Conservation (phyloP, 1,140 invertebrate species). For the Drosophila triauraria region DNA sequence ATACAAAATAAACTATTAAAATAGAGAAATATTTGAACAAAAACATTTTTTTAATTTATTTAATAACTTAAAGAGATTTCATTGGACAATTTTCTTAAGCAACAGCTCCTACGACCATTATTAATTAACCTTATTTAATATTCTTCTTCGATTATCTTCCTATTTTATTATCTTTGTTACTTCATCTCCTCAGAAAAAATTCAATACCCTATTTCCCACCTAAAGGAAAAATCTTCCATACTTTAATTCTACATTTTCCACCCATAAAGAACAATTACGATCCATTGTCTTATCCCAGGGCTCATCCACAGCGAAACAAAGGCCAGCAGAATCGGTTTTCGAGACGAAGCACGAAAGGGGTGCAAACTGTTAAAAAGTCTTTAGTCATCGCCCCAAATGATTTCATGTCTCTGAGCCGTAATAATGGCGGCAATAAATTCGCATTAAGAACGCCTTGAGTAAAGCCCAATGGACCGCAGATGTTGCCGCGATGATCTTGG, state of each 20-base stretch:
- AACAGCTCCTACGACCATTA: too few species aligned
- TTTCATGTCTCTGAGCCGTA: conserved; percentile 62
- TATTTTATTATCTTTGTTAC: neutral
- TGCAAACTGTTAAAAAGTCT: conserved; percentile 68
- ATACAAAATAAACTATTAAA: too few species aligned
- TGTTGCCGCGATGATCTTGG: conserved; percentile 44
- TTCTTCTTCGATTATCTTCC: too few species aligned
- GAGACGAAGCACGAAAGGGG: conserved; percentile 49
- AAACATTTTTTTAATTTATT: too few species aligned
- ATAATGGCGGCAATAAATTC: conserved; percentile 80
- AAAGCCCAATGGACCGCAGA: conserved; percentile 44
- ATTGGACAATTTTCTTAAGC: too few species aligned
- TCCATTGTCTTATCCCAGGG: conserved; percentile 66
- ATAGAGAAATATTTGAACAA: too few species aligned
- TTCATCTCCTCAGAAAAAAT: neutral
- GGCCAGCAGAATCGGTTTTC: conserved; percentile 59
- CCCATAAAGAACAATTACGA: conserved; percentile 68
- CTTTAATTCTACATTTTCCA: conserved; percentile 15
- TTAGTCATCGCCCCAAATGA: conserved; percentile 69
- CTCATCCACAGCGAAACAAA: conserved; percentile 3
- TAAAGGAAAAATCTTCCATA: neutral
- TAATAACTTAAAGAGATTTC: too few species aligned
- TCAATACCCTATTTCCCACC: conserved; percentile 1
- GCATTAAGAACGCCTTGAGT: conserved; percentile 73
- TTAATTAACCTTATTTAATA: neutral